Base-by-base conservation (phyloP, 2,888 invertebrate species). In the Anagyrus pseudococci region DNA sequence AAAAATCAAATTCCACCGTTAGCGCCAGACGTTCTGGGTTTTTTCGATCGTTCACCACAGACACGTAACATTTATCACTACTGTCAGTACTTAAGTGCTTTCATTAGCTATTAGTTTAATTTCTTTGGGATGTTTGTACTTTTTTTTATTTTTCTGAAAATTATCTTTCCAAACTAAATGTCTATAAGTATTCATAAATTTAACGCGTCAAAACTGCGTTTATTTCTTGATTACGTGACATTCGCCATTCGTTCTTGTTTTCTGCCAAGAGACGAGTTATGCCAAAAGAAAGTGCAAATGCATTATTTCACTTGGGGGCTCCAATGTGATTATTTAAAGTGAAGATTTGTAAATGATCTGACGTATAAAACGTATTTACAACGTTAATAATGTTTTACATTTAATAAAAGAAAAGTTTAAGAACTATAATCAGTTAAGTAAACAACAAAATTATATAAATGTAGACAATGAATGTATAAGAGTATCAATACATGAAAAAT, bases 1-100 rank as follows among this genome's bases (percentile, higher is more conserved):
- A 74, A 67, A 71, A 75, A 61, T 71, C 69, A 62, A 68, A 73
- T 57, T 66, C 66, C 56, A 68, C 61, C 59, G 67, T 68, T 62
- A 73, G 69, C 69, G 73, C 70, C 46, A 73, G 75, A 69, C 73
- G 75, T 62, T 74, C 76, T 47, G 70, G 70, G 46, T 75, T 75
- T 62, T 69, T 72, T 59, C 72, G 72, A 57, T 71, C 77, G 46
- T 67, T 72, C 63, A 74, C 73, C 17, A 64, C 76, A 33, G 76
- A 78, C 58, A 73, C 70, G 54, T 75, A 73, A 65, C 43, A 47
- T 43, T 33, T 29, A 7, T 59, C 23, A 33, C 44, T 66, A 50
- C 23, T 26, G 66, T 23, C 54, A 66, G 50, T 47, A 48, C 50
- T 63, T 47, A 47, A 43, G 54, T 40, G 56, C 58, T 67, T 69